Evolutionary conservation across 2,888 invertebrate genomes (phyloP), one percentile per base, ranked within the genome.

Genomic region (Empis stercorea): DNA sequence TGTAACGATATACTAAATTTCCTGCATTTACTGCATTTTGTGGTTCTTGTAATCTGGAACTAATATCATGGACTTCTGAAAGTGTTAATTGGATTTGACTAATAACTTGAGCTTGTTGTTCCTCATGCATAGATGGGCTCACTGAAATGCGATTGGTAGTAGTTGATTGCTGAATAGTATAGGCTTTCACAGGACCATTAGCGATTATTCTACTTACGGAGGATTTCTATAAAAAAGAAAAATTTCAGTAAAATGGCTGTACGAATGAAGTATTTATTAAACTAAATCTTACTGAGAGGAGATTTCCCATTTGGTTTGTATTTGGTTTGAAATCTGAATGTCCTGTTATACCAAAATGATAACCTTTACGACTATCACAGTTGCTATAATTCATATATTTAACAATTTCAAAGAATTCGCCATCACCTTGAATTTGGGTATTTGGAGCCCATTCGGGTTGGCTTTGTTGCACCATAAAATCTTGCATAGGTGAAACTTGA

Each of bases 301-400:
- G 72, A 55, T 75, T 70, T 44, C 75, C 73, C 55, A 76, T 73
- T 6, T 68, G 61, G 47, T 70, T 68, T 44, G 65, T 64, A 51
- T 71, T 60, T 61, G 71, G 51, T 65, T 76, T 73, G 73, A 75
- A 76, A 56, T 75, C 66, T 16, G 71, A 71, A 15, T 71, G 66
- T 43, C 72, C 71, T 16, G 73, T 74, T 34, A 82, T 73, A 48
- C 83, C 83, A 55, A 74, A 80, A 59, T 82, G 77, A 61, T 81
- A 82, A 32, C 73, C 73, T 16, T 79, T 73, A 54, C 76, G 72
- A 55, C 77, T 73, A 44, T 78, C 73, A 63, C 80, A 77, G 53
- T 76, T 75, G 47, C 73, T 75, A 60, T 76, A 79, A 65, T 81
- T 78, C 57, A 74, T 80, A 57, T 74, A 76, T 64, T 83, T 84